These are phyloP conservation scores for Siniperca chuatsi DNA, from an alignment of 2,113 vertebrate genomes.

Conservation along the genomic window DNA sequence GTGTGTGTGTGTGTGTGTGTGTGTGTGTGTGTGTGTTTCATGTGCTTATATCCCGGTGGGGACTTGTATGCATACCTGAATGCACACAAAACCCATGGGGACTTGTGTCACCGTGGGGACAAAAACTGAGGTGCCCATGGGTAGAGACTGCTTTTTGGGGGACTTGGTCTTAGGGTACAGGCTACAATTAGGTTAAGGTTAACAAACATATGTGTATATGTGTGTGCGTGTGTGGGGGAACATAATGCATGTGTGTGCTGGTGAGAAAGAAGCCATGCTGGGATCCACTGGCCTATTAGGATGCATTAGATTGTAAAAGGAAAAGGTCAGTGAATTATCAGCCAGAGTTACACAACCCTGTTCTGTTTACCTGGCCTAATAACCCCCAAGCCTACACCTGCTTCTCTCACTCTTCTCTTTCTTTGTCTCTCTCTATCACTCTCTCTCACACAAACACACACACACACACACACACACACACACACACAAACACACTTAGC, in stretches of 20 bases:
- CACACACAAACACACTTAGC: background rate
- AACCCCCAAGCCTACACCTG: constrained; percentile 63
- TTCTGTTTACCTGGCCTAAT: constrained; percentile 75
- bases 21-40: too few relatives aligned
- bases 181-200: too few relatives aligned
- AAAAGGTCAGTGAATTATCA: constrained; percentile 82
- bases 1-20: too few relatives aligned
- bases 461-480: constrained; percentile 1
- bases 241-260: constrained; percentile 46
- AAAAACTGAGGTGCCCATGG: too few relatives aligned
- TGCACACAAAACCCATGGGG: too few relatives aligned
- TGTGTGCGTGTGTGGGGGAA: constrained; percentile 4
- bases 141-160: too few relatives aligned
- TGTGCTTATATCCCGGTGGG: too few relatives aligned
- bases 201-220: background rate
- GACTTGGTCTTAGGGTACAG: too few relatives aligned
- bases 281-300: constrained; percentile 65
- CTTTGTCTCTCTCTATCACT: background rate
- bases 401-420: background rate
- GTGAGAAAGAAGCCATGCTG: constrained; percentile 45
- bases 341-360: constrained; percentile 73
- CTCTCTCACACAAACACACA: too few relatives aligned
- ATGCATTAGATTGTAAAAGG: constrained; percentile 77
- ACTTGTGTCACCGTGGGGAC: too few relatives aligned
- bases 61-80: too few relatives aligned